Conservation (phyloP, 92 coral and sea anemone genomes). For the Heliopora coerulea region DNA sequence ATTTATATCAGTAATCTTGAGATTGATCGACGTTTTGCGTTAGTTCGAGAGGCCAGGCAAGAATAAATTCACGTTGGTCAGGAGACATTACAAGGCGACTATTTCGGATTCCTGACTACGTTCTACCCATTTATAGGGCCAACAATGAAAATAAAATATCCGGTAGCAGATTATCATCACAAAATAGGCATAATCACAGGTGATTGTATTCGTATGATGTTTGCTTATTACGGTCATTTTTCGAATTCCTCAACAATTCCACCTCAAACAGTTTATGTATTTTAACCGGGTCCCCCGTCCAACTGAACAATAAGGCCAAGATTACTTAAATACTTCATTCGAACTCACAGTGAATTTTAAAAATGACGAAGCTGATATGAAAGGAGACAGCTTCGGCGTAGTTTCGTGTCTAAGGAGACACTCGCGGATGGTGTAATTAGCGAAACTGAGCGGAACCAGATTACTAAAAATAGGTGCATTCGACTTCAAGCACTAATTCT, state of each 20-base stretch:
- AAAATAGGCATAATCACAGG: conserved; percentile 45
- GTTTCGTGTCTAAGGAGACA: conserved; percentile 28
- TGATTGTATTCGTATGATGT: conserved; percentile 46
- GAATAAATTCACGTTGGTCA: background rate
- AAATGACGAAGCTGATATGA: background rate
- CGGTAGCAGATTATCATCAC: conserved; percentile 49
- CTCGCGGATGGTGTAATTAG: conserved; percentile 33
- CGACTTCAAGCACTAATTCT: background rate
- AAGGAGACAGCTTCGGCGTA: background rate
- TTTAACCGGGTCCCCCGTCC: conserved; percentile 37
- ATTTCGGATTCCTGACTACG: conserved; percentile 34
- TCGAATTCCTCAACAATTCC: conserved; percentile 40
- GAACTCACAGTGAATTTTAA: conserved; percentile 21
- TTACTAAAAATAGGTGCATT: conserved; percentile 34
- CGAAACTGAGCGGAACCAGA: conserved; percentile 42
- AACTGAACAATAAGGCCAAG: conserved; percentile 29
- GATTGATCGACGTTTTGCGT: conserved; percentile 15
- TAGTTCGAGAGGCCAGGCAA: background rate
- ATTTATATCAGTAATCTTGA: conserved; percentile 14
- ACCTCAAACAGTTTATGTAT: conserved; percentile 40
- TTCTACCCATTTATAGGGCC: conserved; percentile 27
- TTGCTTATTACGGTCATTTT: conserved; percentile 45
- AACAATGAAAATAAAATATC: conserved; percentile 45
- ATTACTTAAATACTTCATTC: conserved; percentile 27
- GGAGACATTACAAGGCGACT: conserved; percentile 5